phyloP scores from a whole-genome alignment of 1,140 invertebrate species.

The Palaemon carinicauda region DNA sequence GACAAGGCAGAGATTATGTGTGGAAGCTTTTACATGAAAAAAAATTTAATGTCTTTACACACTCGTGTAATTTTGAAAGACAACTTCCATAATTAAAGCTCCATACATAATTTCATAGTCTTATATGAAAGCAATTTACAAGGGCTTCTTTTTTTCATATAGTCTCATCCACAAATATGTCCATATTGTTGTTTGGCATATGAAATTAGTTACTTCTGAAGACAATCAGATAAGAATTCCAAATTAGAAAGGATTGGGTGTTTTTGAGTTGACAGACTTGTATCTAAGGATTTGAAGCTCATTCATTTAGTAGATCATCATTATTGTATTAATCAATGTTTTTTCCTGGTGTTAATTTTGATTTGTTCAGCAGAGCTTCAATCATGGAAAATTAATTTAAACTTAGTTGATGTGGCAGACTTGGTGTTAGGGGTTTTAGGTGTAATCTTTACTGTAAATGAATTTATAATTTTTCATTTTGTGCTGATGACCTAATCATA shows the following conservation, averaged over 20 bases:
- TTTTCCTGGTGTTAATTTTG: conserved; percentile 7
- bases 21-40: too few relatives aligned
- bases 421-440: conserved; percentile 56
- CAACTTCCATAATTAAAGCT: too few relatives aligned
- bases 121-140: neutral
- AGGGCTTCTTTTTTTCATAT: conserved; percentile 41
- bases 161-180: conserved; percentile 44
- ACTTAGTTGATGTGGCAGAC: conserved; percentile 54
- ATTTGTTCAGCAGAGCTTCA: conserved; percentile 15
- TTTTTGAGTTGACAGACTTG: too few relatives aligned
- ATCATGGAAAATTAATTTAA: conserved; percentile 6
- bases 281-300: too few relatives aligned
- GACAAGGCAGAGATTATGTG: neutral
- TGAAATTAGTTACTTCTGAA: conserved; percentile 25
- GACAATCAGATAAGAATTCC: conserved; percentile 37
- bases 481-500: conserved; percentile 50
- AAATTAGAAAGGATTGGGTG: too few relatives aligned
- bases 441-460: conserved; percentile 55
- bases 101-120: too few relatives aligned
- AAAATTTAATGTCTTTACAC: too few relatives aligned
- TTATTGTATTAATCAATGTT: conserved; percentile 14
- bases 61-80: too few relatives aligned
- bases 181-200: conserved; percentile 43
- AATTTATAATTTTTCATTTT: conserved; percentile 49
- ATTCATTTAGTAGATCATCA: neutral